Base-by-base conservation (phyloP, 2,888 invertebrate genomes). In the Thelaira solivaga region DNA sequence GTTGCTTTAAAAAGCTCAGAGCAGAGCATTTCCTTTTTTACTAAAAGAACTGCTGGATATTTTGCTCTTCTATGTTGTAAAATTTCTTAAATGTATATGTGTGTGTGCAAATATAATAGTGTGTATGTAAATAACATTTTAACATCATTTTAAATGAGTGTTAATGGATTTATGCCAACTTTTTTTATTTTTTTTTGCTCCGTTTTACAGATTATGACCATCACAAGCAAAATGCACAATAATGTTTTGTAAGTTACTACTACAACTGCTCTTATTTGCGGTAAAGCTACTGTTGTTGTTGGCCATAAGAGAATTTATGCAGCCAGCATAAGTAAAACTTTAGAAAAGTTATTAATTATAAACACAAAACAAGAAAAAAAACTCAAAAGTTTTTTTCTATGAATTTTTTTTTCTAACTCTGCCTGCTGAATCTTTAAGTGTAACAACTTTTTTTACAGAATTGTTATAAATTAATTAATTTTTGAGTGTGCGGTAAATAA, bases 71-170 rank as follows among this genome's bases (percentile, higher is more conserved):
- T n/a, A n/a, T n/a, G n/a, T n/a, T n/a, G n/a, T n/a, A n/a, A n/a
- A n/a, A n/a, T n/a, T n/a, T n/a, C n/a, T n/a, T n/a, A n/a, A n/a
- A 82, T 80, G 82, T 84, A 77, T 82, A 76, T 84, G 76, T 79
- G 22, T 65, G 10, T 67, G n/a, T 53, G 67, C 53, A 13, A 24
- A n/a, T n/a, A n/a, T n/a, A n/a, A n/a, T n/a, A n/a, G n/a, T n/a
- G 55, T 57, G 79, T 62, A 57, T 77, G 74, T 72, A 73, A 73
- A 68, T 76, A 76, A 76, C 51, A 43, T 80, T 76, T 62, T 80
- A 80, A 74, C 65, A 67, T 67, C 67, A 65, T 47, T 68, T 68
- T 51, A 73, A 80, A 76, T 76, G 68, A 76, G 80, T 80, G 80
- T 73, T 80, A 80, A 80, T 80, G 80, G 72, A 72, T 75, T 73